Evolutionary conservation across 2,797 vertebrate species (phyloP), one percentile per base, ranked within the genome.

Genomic region (Aselliscus stoliczkanus): DNA sequence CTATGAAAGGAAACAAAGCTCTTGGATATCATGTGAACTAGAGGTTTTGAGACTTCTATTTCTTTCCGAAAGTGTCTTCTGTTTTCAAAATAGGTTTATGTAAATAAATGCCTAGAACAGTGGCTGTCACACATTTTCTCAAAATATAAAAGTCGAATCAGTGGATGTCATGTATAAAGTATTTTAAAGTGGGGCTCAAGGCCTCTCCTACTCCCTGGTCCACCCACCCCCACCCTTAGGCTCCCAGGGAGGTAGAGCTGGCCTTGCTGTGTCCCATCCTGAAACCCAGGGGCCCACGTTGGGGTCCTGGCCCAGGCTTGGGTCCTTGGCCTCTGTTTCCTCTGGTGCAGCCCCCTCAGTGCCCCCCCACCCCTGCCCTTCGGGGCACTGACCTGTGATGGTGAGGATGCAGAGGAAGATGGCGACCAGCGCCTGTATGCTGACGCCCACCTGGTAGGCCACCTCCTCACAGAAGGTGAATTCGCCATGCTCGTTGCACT

Each of bases 321-420:
- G 21, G 23, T 4, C 58, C 14, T 67, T 6, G 52, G 7, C 29
- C 34, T 58, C 81, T 73, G 27, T 75, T 47, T 34, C 37, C 69
- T 47, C 23, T 29, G 50, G 47, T 4, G 58, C 37, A 47, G 56
- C 7, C 39, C 9, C 0, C 3, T 4, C 0, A 0, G 0, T 1
- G 31, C 31, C 60, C 29, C 56, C 5, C 6, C n/a, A n/a, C n/a
- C 29, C 10, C 29, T 1, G 0, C 7, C 13, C 47, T 29, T 7
- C 25, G 12, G 4, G 20, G 13, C 69, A 97, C 99, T 97, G 97
- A 99, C 99, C 98, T 72, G 99, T 97, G 75, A 99, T 99, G 73
- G 99, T 99, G 90, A 99, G 97, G 84, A 99, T 99, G 97, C 99
- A 99, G 93, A 99, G 98, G 44, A 99, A 99, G 96, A 99, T 99